Evolutionary conservation across 2,797 vertebrate species (phyloP).

Genomic region (Karalla daura): DNA sequence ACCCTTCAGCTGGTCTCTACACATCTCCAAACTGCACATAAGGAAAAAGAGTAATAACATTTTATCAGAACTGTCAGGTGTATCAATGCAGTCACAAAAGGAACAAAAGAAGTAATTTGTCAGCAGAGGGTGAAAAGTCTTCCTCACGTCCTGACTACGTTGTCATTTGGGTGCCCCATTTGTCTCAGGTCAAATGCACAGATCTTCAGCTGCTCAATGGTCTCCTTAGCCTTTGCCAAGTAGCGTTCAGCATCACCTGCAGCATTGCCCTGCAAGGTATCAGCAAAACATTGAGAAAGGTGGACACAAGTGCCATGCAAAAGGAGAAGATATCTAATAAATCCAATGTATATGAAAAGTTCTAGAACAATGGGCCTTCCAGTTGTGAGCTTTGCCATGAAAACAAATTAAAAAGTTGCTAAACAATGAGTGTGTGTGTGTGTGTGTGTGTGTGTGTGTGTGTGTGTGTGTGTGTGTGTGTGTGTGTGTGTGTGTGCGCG

Average conservation of each 20-base stretch:
- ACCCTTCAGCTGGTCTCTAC: slow-evolving; percentile 72
- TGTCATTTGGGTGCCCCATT: slow-evolving; percentile 73
- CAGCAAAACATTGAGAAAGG: neutral
- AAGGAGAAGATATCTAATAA: neutral
- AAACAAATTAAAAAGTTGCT: slow-evolving; percentile 4
- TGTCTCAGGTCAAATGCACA: slow-evolving; percentile 67
- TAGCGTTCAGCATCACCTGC: slow-evolving; percentile 63
- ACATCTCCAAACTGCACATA: slow-evolving; percentile 69
- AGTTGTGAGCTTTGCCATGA: slow-evolving; percentile 2
- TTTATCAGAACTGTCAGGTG: neutral
- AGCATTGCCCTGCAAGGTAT: slow-evolving; percentile 55
- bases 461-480: neutral
- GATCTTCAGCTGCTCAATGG: slow-evolving; percentile 68
- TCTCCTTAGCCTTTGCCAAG: slow-evolving; percentile 70
- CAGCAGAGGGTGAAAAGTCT: neutral
- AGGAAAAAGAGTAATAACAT: neutral
- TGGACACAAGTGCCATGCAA: neutral
- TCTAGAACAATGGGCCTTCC: no score
- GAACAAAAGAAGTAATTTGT: neutral
- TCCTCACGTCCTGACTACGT: slow-evolving; percentile 71
- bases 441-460: neutral
- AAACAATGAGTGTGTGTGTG: neutral
- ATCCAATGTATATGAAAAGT: neutral
- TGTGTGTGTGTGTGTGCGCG: neutral
- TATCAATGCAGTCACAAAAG: neutral